A percentile compares a stretch with the other conserved stretches of the same genome.
phyloP scores from a whole-genome alignment of 2,113 vertebrate species.

The Eleginops maclovinus region DNA sequence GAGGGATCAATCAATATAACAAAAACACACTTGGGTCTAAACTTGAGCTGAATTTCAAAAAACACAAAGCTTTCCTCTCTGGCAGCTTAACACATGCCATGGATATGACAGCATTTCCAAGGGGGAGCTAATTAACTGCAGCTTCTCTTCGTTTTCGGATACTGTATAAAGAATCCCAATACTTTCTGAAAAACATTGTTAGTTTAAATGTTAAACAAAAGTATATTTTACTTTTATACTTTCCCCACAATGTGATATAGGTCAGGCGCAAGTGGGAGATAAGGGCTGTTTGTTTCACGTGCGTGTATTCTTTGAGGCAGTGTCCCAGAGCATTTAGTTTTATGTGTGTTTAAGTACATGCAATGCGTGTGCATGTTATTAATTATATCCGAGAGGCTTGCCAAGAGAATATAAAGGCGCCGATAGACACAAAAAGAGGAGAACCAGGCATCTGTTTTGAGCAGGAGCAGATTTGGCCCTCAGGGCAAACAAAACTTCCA shows the following conservation, averaged over 20 bases:
- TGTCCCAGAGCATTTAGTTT: neutral
- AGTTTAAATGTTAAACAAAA: neutral
- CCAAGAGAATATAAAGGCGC: slow-evolving; percentile 11
- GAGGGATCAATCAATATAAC: slow-evolving; percentile 33
- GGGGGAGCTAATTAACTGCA: slow-evolving; percentile 21
- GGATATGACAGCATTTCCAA: slow-evolving; percentile 47
- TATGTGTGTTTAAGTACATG: neutral
- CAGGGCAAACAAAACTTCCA: slow-evolving; percentile 51
- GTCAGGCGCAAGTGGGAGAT: neutral
- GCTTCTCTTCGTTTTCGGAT: slow-evolving; percentile 9
- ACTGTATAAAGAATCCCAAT: neutral
- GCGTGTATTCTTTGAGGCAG: neutral
- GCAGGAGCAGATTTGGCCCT: slow-evolving; percentile 36
- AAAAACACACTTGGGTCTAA: slow-evolving; percentile 27
- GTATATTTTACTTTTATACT: neutral
- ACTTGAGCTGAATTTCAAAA: slow-evolving; percentile 37
- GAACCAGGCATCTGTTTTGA: slow-evolving; percentile 53
- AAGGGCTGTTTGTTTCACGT: neutral
- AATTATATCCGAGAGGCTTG: slow-evolving; percentile 20
- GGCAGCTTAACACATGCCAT: slow-evolving; percentile 32
- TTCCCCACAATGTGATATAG: neutral
- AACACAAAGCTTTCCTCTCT: slow-evolving; percentile 48
- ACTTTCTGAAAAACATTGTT: neutral
- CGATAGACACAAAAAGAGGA: slow-evolving; percentile 8
- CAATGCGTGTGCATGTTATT: slow-evolving; percentile 2